A percentile compares a stretch with the other conserved stretches of the same genome.
Evolutionary conservation across 2,113 vertebrate species (phyloP).

Genomic region (Micronisus gabar): DNA sequence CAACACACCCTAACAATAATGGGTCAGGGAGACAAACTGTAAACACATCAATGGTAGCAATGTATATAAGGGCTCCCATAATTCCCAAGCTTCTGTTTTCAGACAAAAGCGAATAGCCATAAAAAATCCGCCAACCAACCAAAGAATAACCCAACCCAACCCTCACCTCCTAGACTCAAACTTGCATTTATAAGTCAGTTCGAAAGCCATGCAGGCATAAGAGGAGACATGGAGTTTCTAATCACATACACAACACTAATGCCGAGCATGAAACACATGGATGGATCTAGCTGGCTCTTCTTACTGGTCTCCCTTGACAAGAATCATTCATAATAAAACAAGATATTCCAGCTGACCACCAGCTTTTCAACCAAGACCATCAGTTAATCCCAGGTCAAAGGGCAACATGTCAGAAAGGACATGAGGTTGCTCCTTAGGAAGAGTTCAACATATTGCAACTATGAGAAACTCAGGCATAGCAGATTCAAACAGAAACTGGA

Average conservation of each 20-base stretch:
- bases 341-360: not conserved
- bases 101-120: not conserved
- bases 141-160: not conserved
- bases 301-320: not conserved
- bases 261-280: not conserved
- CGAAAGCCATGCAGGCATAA: not conserved
- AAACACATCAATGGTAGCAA: not conserved
- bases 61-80: not conserved
- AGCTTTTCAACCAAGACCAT: not conserved
- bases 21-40: not conserved
- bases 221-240: not conserved
- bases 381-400: not conserved
- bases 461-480: not conserved
- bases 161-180: not conserved
- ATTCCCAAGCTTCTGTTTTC: not conserved
- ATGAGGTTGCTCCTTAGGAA: rapidly evolving
- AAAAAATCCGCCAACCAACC: not conserved
- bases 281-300: not conserved
- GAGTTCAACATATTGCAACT: not conserved
- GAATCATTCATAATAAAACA: not conserved
- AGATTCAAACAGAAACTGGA: not conserved
- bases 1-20: not conserved
- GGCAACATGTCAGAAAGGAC: not conserved
- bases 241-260: not conserved
- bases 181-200: not conserved